Evolutionary conservation across 1,140 invertebrate species (phyloP), one percentile per base, ranked within the genome.

Genomic region (Asobara japonica): DNA sequence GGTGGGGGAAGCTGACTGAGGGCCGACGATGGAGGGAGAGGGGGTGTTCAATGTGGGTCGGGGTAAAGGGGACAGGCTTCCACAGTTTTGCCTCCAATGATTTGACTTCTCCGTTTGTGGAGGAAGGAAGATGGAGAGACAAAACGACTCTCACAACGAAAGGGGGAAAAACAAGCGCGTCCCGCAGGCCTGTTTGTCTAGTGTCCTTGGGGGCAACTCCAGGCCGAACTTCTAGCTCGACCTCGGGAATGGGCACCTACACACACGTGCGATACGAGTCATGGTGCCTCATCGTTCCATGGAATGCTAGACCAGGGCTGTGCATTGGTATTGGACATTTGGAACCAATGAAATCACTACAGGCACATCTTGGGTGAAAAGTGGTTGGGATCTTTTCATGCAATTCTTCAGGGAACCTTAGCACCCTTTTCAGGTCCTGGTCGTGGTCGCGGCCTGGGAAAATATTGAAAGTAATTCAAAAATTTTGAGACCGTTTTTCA

Each of bases 11-110:
- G 51, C 6, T 56, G 51, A 56, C 11, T 56, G 51, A 56, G 41
- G 10, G 62, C n/a, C 65, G 65, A 31, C 22, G 56, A 71, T 60
- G 62, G 76, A 25, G 22, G 20, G 51, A 10, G 20, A 76, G 80
- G 64, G 70, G 71, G 74, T 71, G 74, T 56, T 72, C 77, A 77
- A 80, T 79, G 78, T 81, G 82, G 80, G 78, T 78, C 79, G 81
- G 79, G 79, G 80, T 78, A 71, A 83, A 81, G 80, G 79, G 79
- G 79, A 79, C 69, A 72, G 74, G 8, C 51, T 22, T 27, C 22
- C 6, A 25, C 22, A 27, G 22, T 56, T 70, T 67, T 60, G 71
- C 69, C 65, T 74, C 74, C 75, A 75, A 79, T 79, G 71, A 79
- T 79, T 80, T 74, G 77, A 79, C 76, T 80, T 77, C 76, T 76